These are phyloP conservation scores for Caranx ignobilis DNA, from an alignment of 2,113 vertebrate genomes.

Conservation along the genomic window DNA sequence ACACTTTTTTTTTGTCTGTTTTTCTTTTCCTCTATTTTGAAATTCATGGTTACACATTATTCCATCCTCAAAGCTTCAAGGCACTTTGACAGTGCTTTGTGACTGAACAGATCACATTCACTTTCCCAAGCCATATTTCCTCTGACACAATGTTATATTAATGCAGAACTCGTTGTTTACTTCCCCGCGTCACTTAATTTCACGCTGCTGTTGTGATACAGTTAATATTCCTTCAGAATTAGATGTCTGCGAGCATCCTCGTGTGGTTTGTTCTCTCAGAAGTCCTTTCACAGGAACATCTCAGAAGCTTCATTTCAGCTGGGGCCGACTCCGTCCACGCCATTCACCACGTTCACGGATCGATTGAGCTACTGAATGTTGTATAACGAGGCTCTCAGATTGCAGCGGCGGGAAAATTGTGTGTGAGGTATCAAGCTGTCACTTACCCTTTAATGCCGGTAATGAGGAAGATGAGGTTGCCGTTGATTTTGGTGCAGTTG, in stretches of 20 bases:
- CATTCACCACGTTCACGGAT: background rate
- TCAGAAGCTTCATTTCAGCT: too few species aligned
- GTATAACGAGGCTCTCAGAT: too few species aligned
- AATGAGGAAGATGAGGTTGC: constrained; percentile 97
- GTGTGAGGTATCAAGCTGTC: background rate
- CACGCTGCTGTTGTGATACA: background rate
- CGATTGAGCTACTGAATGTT: background rate
- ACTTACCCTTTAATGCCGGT: constrained; percentile 98
- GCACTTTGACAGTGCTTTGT: constrained; percentile 6
- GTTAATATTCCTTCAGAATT: background rate
- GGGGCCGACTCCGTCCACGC: background rate
- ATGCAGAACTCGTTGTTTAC: background rate
- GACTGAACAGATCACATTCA: constrained; percentile 8
- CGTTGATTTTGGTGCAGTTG: constrained; percentile 99
- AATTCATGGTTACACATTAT: constrained; percentile 3
- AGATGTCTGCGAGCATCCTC: background rate
- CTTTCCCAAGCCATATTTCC: constrained; percentile 2
- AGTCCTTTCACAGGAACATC: too few species aligned
- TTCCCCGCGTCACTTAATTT: background rate
- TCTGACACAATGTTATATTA: background rate
- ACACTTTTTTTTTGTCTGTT: background rate
- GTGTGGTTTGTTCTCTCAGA: too few species aligned
- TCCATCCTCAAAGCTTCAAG: background rate
- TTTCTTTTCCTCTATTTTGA: background rate
- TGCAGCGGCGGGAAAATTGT: background rate